phyloP scores from a whole-genome alignment of 1,140 invertebrate species.

The Drosophila chauvacae region DNA sequence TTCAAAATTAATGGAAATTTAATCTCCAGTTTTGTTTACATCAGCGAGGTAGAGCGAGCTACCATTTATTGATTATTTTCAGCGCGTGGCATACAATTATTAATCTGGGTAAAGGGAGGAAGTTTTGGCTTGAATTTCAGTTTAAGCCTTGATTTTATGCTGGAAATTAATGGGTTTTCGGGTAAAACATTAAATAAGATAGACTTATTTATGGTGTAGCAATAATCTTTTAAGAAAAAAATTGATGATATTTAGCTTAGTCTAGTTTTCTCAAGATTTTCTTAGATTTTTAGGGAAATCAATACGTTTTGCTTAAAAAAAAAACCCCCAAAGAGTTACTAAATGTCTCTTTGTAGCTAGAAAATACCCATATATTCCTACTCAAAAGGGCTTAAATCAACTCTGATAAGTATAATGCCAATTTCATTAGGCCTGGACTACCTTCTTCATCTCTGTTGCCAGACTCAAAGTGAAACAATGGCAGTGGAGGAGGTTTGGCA shows the following conservation, averaged over 20 bases:
- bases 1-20: constrained; percentile 25
- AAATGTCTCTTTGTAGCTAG: neutral
- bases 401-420: constrained; percentile 7
- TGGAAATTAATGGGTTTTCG: too few species aligned
- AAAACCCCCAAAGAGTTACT: neutral
- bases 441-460: neutral
- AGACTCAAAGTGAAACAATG: constrained; percentile 11
- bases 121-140: neutral
- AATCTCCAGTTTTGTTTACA: constrained; percentile 16
- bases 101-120: neutral
- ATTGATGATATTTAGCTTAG: neutral
- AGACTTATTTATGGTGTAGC: neutral
- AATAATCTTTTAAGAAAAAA: neutral
- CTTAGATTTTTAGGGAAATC: neutral
- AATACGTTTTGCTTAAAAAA: neutral
- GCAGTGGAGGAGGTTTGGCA: neutral
- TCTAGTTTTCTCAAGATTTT: neutral
- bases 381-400: constrained; percentile 11
- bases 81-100: constrained; percentile 2
- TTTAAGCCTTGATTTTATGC: neutral
- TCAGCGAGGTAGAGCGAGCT: neutral
- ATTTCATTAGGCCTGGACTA: constrained; percentile 10
- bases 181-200: too few species aligned
- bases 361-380: neutral
- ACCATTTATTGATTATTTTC: constrained; percentile 16